Evolutionary conservation across 1,140 invertebrate genomes (phyloP).

Genomic region (Arion vulgaris): DNA sequence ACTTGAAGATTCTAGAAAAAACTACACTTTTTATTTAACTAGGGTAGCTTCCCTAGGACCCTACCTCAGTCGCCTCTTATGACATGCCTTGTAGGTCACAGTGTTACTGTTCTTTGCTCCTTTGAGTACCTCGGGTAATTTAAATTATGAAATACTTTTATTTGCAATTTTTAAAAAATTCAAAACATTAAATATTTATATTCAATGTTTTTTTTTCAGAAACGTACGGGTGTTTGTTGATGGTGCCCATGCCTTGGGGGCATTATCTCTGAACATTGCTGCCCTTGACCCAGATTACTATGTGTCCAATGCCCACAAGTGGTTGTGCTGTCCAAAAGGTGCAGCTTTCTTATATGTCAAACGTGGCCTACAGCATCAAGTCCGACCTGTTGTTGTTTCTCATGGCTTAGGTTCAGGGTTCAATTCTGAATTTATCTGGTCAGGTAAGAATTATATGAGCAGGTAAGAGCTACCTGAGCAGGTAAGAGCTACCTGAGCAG

Average conservation of each 20-base stretch:
- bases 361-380: conserved; percentile 51
- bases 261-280: conserved; percentile 53
- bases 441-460: conserved; percentile 51
- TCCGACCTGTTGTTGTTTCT: conserved; percentile 65
- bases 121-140: too few species aligned
- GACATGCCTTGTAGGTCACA: too few species aligned
- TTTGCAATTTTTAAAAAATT: too few species aligned
- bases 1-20: too few species aligned
- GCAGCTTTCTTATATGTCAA: conserved; percentile 68
- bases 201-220: conserved; percentile 45
- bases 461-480: too few species aligned
- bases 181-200: too few species aligned
- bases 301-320: conserved; percentile 71
- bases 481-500: too few species aligned
- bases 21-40: too few species aligned
- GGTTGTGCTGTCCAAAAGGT: conserved; percentile 70
- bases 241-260: conserved; percentile 70
- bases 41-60: too few species aligned
- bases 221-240: conserved; percentile 67
- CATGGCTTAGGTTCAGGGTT: conserved; percentile 71
- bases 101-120: too few species aligned
- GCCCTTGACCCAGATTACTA: conserved; percentile 66
- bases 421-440: conserved; percentile 71
- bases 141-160: too few species aligned
- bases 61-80: too few species aligned